A percentile compares a stretch with the other conserved stretches of the same genome.
phyloP scores from a whole-genome alignment of 2,797 vertebrate species.

The Eleutherodactylus coqui region DNA sequence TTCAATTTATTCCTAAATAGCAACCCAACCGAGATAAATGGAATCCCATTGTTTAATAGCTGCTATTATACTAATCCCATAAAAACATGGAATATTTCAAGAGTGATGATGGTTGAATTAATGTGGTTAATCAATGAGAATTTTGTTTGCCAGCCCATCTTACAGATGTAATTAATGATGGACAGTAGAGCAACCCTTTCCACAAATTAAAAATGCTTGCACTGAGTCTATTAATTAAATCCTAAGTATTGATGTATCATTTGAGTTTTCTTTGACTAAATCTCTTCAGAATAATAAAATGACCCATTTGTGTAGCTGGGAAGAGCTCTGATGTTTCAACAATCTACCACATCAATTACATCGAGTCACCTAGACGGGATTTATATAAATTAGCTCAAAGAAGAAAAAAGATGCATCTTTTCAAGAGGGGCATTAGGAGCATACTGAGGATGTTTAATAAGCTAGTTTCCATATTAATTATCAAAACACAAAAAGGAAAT shows the following conservation, averaged over 20 bases:
- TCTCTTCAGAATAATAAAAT: conserved; percentile 38
- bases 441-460: background rate
- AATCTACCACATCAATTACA: conserved; percentile 12
- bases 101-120: conserved; percentile 37
- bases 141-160: background rate
- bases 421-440: background rate
- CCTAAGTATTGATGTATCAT: conserved; percentile 32
- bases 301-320: conserved; percentile 7
- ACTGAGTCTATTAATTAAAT: conserved; percentile 37
- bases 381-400: conserved; percentile 19
- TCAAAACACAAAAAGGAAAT: background rate
- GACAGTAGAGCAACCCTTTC: conserved; percentile 25
- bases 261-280: conserved; percentile 39
- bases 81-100: conserved; percentile 36
- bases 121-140: conserved; percentile 46
- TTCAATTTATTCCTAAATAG: conserved; percentile 40
- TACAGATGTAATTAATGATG: conserved; percentile 43
- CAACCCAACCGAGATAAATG: conserved; percentile 36
- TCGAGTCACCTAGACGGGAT: background rate
- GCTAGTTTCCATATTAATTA: background rate
- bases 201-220: conserved; percentile 25
- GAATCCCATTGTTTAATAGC: conserved; percentile 30
- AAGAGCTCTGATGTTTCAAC: background rate
- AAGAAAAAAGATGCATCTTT: background rate
- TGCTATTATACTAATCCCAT: conserved; percentile 37